Percentiles rank a stretch among this genome's conserved stretches.
Evolutionary conservation across 1,140 invertebrate genomes (phyloP).

Genomic region (Drosophila sproati): DNA sequence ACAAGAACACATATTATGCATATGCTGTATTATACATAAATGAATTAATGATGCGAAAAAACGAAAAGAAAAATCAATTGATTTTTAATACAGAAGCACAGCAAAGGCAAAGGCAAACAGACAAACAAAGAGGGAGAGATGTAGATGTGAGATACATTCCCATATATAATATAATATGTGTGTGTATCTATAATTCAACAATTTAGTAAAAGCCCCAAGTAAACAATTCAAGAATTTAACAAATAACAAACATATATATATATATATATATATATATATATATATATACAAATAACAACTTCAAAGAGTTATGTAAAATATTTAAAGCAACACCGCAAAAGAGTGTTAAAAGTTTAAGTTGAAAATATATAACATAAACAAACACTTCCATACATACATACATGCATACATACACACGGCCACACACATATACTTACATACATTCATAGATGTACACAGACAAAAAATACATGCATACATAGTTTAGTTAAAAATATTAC

Average conservation of each 20-base stretch:
- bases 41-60: conserved; percentile 14
- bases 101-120: not conserved
- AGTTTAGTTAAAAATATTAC: conserved; percentile 37
- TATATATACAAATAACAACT: conserved; percentile 20
- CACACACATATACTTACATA: conserved; percentile 25
- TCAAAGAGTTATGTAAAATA: conserved; percentile 52
- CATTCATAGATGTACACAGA: not conserved
- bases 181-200: conserved; percentile 44
- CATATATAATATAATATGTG: not conserved
- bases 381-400: conserved; percentile 24
- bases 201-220: conserved; percentile 44
- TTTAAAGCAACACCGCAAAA: conserved; percentile 28
- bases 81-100: conserved; percentile 24
- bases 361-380: conserved; percentile 12
- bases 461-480: conserved; percentile 15
- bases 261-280: conserved; percentile 7
- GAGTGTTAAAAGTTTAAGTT: conserved; percentile 44
- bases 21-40: conserved; percentile 24
- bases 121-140: not conserved
- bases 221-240: conserved; percentile 57
- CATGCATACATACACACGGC: conserved; percentile 24
- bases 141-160: conserved; percentile 7
- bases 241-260: conserved; percentile 20
- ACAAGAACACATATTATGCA: conserved; percentile 52
- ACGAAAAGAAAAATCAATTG: conserved; percentile 21